Conservation (phyloP, 2,113 vertebrate genomes). For the Podocnemis expansa region DNA sequence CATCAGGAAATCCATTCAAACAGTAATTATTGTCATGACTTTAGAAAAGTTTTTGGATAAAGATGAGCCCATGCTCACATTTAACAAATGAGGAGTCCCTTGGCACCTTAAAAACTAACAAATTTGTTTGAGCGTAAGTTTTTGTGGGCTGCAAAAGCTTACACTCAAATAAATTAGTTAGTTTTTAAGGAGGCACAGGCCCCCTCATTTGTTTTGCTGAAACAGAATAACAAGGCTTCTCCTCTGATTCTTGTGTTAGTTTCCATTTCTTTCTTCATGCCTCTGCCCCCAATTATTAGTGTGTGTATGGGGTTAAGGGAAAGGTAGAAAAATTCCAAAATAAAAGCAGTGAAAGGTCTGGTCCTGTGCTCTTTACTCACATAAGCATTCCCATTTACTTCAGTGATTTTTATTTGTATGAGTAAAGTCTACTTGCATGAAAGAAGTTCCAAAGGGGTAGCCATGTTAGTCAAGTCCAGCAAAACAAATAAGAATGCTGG, state of each 20-base stretch:
- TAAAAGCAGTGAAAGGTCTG: not conserved
- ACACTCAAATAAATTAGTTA: no score
- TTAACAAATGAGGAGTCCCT: no score
- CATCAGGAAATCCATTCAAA: constrained; percentile 5
- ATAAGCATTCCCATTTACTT: not conserved
- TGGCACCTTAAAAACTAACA: no score
- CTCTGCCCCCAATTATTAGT: not conserved
- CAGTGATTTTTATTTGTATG: not conserved
- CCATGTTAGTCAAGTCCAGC: no score
- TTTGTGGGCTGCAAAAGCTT: no score
- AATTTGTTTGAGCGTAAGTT: no score
- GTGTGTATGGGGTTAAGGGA: not conserved
- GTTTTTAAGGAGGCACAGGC: no score
- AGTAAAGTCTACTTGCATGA: not conserved
- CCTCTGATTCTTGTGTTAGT: not conserved
- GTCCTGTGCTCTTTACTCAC: not conserved
- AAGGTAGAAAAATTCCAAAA: not conserved
- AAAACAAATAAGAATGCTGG: no score
- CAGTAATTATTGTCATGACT: not conserved
- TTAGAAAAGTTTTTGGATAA: not conserved
- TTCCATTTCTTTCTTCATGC: not conserved
- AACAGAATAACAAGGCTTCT: no score
- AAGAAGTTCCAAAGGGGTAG: no score
- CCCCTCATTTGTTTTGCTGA: no score
- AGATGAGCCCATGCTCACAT: not conserved